phyloP scores from a whole-genome alignment of 2,888 invertebrate species.

The Mechanitis mazaeus region DNA sequence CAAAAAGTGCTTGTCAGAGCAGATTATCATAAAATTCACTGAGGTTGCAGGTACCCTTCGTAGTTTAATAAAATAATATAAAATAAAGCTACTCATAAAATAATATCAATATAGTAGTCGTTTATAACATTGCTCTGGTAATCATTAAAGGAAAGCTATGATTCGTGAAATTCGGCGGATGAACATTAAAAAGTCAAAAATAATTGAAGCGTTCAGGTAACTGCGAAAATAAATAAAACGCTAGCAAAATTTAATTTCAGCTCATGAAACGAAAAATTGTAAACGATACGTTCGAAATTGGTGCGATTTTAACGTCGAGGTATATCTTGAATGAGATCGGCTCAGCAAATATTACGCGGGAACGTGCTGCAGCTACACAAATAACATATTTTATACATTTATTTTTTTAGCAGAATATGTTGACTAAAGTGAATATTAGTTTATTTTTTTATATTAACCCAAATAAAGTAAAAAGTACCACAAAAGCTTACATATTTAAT shows the following conservation, averaged over 20 bases:
- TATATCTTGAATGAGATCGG: constrained; percentile 25
- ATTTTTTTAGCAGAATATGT: constrained; percentile 17
- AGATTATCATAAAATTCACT: too few species aligned
- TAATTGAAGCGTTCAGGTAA: constrained; percentile 4
- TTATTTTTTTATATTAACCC: neutral
- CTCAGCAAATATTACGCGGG: constrained; percentile 21
- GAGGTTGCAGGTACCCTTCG: too few species aligned
- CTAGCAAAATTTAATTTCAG: constrained; percentile 6
- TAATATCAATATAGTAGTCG: neutral
- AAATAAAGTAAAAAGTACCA: neutral
- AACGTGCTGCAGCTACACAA: constrained; percentile 15
- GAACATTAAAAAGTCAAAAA: constrained; percentile 3
- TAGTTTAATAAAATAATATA: neutral
- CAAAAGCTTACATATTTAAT: too few species aligned
- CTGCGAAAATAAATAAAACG: constrained; percentile 5
- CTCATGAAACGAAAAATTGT: constrained; percentile 14
- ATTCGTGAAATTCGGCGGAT: constrained; percentile 1
- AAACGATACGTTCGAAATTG: constrained; percentile 17
- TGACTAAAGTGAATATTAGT: constrained; percentile 1
- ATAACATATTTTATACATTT: constrained; percentile 20
- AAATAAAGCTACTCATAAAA: neutral
- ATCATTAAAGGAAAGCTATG: neutral
- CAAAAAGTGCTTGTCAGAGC: too few species aligned
- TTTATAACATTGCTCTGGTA: neutral
- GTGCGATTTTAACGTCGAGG: constrained; percentile 21